phyloP scores from a whole-genome alignment of 2,888 invertebrate species.

The Drosophila mulleri region DNA sequence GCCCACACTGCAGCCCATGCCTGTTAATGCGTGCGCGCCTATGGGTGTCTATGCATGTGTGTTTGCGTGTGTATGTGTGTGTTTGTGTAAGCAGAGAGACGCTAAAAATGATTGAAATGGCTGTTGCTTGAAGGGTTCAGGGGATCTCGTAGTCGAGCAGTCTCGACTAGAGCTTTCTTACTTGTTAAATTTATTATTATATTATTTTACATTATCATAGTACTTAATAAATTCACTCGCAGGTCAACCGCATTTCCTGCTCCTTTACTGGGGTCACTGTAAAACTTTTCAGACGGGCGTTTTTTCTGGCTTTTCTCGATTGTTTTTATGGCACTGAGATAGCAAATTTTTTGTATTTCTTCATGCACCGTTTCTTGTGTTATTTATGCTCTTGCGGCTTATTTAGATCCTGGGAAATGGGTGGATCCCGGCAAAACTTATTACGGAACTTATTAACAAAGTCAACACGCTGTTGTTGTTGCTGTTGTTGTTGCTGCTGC shows the following conservation, averaged over 20 bases:
- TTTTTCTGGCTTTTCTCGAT: not conserved
- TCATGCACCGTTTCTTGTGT: constrained; percentile 40
- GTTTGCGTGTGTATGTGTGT: too few relatives aligned
- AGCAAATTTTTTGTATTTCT: constrained; percentile 10
- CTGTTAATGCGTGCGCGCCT: too few relatives aligned
- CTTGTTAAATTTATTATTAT: not conserved
- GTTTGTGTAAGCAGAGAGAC: too few relatives aligned
- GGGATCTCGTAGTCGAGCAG: too few relatives aligned
- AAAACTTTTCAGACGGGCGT: constrained; percentile 8
- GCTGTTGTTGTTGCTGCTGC: not conserved
- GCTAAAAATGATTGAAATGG: too few relatives aligned
- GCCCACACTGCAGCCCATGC: too few relatives aligned
- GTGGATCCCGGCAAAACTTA: constrained; percentile 62
- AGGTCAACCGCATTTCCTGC: constrained; percentile 1
- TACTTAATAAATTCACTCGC: constrained; percentile 2
- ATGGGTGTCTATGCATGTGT: too few relatives aligned
- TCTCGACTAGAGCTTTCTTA: too few relatives aligned
- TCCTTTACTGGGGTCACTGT: not conserved
- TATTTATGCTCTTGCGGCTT: constrained; percentile 69
- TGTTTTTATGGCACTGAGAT: constrained; percentile 26
- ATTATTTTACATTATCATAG: not conserved
- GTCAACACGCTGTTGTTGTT: constrained; percentile 64
- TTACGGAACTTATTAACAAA: constrained; percentile 80
- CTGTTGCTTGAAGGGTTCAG: too few relatives aligned
- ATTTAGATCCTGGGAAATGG: constrained; percentile 48